These are phyloP conservation scores for Oryzias dopingdopingensis DNA, from an alignment of 2,797 vertebrate species.

Conservation along the genomic window DNA sequence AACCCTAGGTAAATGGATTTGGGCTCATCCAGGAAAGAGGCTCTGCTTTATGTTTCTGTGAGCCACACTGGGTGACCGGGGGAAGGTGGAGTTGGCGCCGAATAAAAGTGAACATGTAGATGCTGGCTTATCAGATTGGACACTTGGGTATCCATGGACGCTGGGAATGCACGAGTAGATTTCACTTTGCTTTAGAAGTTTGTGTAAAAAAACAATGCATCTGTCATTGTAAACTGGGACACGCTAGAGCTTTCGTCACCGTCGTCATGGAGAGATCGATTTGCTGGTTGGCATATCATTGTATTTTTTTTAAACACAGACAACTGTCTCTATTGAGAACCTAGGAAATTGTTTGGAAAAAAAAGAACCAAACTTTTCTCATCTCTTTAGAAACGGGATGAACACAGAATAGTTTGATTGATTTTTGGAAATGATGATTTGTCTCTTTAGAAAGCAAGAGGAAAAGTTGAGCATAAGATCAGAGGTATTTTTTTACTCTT, in stretches of 20 bases:
- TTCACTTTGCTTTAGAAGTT: slow-evolving; percentile 25
- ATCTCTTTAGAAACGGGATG: slow-evolving; percentile 54
- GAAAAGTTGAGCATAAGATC: slow-evolving; percentile 72
- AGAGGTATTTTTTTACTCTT: slow-evolving; percentile 84
- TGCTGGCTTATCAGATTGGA: slow-evolving; percentile 43
- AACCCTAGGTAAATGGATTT: slow-evolving; percentile 77
- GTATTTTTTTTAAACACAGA: slow-evolving; percentile 60
- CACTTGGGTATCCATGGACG: slow-evolving; percentile 9
- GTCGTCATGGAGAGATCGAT: slow-evolving; percentile 57
- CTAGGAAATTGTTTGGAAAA: slow-evolving; percentile 36
- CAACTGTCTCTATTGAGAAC: slow-evolving; percentile 45
- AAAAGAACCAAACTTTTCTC: slow-evolving; percentile 50
- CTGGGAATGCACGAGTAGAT: slow-evolving; percentile 47
- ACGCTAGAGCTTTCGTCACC: slow-evolving; percentile 66
- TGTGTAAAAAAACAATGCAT: slow-evolving; percentile 41
- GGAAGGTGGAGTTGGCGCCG: slow-evolving; percentile 12
- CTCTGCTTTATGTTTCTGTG: slow-evolving; percentile 45
- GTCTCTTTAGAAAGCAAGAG: slow-evolving; percentile 72
- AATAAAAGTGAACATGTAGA: slow-evolving; percentile 30
- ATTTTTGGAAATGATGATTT: slow-evolving; percentile 78
- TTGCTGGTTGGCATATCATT: slow-evolving; percentile 56
- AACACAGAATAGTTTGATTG: slow-evolving; percentile 73
- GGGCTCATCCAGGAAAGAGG: slow-evolving; percentile 63
- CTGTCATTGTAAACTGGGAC: slow-evolving; percentile 66
- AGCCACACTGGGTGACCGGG: slow-evolving; percentile 37